Base-by-base conservation (phyloP, 2,113 vertebrate species). In the Zapus hudsonius region DNA sequence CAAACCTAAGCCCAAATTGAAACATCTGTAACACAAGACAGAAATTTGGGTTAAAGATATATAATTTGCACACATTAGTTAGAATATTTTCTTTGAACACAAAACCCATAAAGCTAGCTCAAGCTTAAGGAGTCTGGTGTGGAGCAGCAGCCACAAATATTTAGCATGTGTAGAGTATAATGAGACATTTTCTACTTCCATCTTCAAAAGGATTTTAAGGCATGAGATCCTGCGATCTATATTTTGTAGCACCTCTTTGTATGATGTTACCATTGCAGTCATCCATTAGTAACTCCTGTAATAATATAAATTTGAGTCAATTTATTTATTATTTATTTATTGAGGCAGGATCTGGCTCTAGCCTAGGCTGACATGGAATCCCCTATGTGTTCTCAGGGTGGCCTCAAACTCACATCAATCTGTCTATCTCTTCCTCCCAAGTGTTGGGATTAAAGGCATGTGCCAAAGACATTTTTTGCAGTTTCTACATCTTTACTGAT, bases 41-140 rank as follows among this genome's bases (percentile, higher is more conserved):
- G 38, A 93, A 80, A 86, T 86, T 83, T 76, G 44, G 31, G 81
- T 80, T 57, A 74, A 88, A 78, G 20, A 93, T 82, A 83, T 25
- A 44, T n/a, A 78, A 64, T 47, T 23, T 52, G 31, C 67, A 79
- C 7, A 52, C 73, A 25, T 7, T 63, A 69, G 16, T 3, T 42
- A 80, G n/a, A 1, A 38, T 79, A 83, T 25, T 83, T 63, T 36
- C 17, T 79, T 61, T 87, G 61, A 36, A 63, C 27, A 27, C 55
- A 36, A 86, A 85, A n/a, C 69, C 31, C 17, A 36, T 44, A 79
- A 83, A 64, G 0, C 20, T 61, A 31, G 7, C 6, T 78, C 1
- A 40, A 29, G 2, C 36, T 6, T 42, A 78, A 94, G 66, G 15
- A 36, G 17, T 4, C 9, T 72, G 19, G 78, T 40, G 31, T 7